These are phyloP conservation scores for Conistra vaccinii DNA, from an alignment of 2,888 invertebrate genomes.

Conservation along the genomic window DNA sequence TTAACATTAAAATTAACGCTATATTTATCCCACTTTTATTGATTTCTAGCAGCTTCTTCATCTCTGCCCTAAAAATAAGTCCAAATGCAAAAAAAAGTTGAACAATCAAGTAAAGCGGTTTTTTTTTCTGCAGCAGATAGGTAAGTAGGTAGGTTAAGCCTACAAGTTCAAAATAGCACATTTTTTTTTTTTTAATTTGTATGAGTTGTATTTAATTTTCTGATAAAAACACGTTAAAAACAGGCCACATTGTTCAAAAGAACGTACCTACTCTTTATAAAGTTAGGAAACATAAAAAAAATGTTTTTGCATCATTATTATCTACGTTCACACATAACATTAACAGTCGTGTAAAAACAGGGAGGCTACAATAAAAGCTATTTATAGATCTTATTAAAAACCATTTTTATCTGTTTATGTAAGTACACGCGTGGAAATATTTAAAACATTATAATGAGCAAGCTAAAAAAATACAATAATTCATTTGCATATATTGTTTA, in stretches of 20 bases:
- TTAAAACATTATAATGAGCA: neutral
- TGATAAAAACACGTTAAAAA: neutral
- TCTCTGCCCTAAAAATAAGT: neutral
- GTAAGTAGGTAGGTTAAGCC: too few relatives aligned
- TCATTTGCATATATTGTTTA: too few relatives aligned
- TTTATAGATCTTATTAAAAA: neutral
- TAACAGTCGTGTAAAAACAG: too few relatives aligned
- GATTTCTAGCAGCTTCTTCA: neutral
- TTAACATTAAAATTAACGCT: neutral
- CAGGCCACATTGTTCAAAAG: neutral
- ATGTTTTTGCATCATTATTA: neutral
- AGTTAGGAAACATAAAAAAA: neutral
- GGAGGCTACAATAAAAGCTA: neutral
- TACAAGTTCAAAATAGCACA: neutral
- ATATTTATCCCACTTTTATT: too few relatives aligned
- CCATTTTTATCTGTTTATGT: neutral
- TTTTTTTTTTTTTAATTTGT: neutral
- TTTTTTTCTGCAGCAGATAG: neutral
- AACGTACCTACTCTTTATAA: neutral
- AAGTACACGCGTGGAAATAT: neutral
- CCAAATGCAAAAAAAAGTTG: neutral
- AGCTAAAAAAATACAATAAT: neutral
- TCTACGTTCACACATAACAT: neutral
- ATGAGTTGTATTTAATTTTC: neutral
- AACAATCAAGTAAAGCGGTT: neutral